These are phyloP conservation scores for Actenoides lindsayi DNA, from an alignment of 2,113 vertebrate genomes.

Conservation along the genomic window DNA sequence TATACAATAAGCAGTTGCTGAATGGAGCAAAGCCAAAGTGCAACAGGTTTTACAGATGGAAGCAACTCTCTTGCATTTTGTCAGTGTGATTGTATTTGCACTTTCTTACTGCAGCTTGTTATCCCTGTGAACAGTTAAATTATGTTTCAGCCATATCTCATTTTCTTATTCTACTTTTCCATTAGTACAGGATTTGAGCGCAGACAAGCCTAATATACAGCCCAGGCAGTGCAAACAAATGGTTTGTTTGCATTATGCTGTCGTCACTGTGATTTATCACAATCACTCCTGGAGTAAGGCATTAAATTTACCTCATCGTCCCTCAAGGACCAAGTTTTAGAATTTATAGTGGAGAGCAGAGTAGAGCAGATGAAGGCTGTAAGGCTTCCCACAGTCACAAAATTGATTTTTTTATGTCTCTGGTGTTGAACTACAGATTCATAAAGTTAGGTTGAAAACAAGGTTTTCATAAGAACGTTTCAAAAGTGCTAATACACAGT, in stretches of 20 bases:
- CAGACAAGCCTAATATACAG: not conserved
- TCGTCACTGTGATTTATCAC: not conserved
- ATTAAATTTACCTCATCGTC: slow-evolving; percentile 1
- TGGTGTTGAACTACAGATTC: not conserved
- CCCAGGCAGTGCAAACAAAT: not conserved
- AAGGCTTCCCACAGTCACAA: not conserved
- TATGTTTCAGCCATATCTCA: not conserved
- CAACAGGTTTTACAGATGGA: not conserved
- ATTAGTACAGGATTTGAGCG: not conserved
- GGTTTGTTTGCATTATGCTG: not conserved
- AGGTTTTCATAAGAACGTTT: not conserved
- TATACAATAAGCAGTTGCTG: not conserved
- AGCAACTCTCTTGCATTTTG: not conserved
- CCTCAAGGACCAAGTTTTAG: not conserved
- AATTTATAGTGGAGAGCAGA: not conserved
- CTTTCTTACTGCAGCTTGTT: not conserved
- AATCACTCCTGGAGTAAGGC: not conserved
- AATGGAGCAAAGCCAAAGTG: not conserved
- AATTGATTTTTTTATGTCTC: not conserved
- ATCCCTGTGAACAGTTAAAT: not conserved
- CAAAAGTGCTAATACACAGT: not conserved
- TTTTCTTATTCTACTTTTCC: not conserved
- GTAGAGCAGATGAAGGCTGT: not conserved
- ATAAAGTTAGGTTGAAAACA: not conserved
- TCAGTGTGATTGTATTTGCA: not conserved